Conservation (phyloP, 2,888 invertebrate genomes). For the Patella ulyssiponensis region DNA sequence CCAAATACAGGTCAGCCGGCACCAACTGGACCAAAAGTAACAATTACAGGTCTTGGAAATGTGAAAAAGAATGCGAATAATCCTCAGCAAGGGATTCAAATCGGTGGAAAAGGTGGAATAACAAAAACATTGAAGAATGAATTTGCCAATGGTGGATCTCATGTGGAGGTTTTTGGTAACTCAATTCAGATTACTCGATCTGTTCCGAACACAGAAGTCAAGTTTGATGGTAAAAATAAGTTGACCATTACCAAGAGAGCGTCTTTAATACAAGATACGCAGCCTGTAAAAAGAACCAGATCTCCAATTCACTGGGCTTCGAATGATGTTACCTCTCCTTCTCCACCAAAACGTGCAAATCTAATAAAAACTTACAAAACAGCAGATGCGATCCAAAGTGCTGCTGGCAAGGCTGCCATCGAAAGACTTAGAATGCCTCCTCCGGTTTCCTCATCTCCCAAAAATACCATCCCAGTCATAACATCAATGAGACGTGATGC, state of each 20-base stretch:
- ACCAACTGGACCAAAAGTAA: not conserved
- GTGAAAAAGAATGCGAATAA: not conserved
- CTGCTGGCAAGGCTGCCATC: not conserved
- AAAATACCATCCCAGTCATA: not conserved
- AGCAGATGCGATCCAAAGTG: not conserved
- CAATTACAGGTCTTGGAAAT: not conserved
- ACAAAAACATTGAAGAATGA: slow-evolving; percentile 33
- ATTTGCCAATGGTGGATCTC: slow-evolving; percentile 22
- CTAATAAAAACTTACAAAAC: not conserved
- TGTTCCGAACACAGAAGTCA: slow-evolving; percentile 21
- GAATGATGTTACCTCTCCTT: not conserved
- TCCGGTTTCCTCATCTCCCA: not conserved
- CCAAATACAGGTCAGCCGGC: slow-evolving; percentile 24
- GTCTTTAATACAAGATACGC: slow-evolving; percentile 11
- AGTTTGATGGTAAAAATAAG: slow-evolving; percentile 14
- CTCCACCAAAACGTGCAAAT: not conserved
- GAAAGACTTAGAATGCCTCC: slow-evolving; percentile 4
- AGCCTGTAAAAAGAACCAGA: not conserved
- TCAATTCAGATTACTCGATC: slow-evolving; percentile 30
- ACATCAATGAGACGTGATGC: not conserved
- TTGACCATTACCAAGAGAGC: slow-evolving; percentile 23
- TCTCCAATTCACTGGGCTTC: not conserved
- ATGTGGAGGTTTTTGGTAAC: slow-evolving; percentile 25
- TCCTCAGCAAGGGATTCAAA: not conserved
- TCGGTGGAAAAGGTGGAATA: slow-evolving; percentile 6